These are phyloP conservation scores for Amphipyra berbera DNA, from an alignment of 2,888 invertebrate species.

Conservation along the genomic window DNA sequence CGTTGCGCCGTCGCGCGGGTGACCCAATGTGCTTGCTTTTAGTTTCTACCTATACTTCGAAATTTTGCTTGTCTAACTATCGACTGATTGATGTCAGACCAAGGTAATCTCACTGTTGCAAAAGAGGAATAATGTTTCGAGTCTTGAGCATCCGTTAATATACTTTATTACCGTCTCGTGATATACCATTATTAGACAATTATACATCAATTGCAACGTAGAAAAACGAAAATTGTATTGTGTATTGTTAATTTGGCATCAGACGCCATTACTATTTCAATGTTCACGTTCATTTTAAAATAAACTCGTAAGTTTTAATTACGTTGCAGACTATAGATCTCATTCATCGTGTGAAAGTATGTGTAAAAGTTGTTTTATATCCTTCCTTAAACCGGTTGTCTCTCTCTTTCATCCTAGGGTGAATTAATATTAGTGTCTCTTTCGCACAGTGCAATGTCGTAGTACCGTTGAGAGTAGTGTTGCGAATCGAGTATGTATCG, in stretches of 20 bases:
- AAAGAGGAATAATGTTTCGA: too few relatives aligned
- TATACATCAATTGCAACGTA: slow-evolving; percentile 10
- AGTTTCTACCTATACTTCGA: too few relatives aligned
- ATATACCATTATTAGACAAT: neutral
- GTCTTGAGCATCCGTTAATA: too few relatives aligned
- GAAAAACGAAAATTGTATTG: slow-evolving; percentile 2
- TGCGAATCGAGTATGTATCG: slow-evolving; percentile 51
- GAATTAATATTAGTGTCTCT: slow-evolving; percentile 38
- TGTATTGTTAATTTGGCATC: slow-evolving; percentile 18
- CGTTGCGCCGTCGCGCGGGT: too few relatives aligned
- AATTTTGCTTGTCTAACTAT: too few relatives aligned
- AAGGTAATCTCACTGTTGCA: too few relatives aligned
- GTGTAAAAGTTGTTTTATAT: slow-evolving; percentile 68
- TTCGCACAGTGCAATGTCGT: slow-evolving; percentile 57
- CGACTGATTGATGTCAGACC: too few relatives aligned
- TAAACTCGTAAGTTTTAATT: slow-evolving; percentile 41
- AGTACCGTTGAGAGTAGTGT: slow-evolving; percentile 62
- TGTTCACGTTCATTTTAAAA: slow-evolving; percentile 26
- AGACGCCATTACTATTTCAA: slow-evolving; percentile 7
- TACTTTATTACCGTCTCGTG: too few relatives aligned
- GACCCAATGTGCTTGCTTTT: too few relatives aligned
- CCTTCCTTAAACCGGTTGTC: slow-evolving; percentile 57
- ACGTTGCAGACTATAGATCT: slow-evolving; percentile 41
- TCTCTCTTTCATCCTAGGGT: slow-evolving; percentile 49
- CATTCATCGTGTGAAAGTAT: slow-evolving; percentile 67